These are phyloP conservation scores for Lymantria dispar DNA, from an alignment of 2,888 invertebrate genomes.

Conservation along the genomic window DNA sequence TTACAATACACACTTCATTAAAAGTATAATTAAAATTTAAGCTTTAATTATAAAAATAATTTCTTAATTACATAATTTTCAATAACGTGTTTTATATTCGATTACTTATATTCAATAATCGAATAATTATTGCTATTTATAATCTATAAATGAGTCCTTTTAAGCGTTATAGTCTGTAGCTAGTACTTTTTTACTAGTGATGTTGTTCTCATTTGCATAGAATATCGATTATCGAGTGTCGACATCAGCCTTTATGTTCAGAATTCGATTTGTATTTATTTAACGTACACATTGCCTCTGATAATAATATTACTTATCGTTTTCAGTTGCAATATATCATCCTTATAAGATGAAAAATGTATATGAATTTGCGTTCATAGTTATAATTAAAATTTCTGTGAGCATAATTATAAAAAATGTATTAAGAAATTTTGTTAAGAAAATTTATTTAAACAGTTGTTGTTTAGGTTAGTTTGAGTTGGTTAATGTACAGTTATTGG, in stretches of 20 bases:
- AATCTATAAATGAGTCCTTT: conserved; percentile 20
- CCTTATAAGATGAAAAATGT: conserved; percentile 24
- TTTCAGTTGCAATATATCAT: conserved; percentile 15
- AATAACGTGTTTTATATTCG: conserved; percentile 19
- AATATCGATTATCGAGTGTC: conserved; percentile 39
- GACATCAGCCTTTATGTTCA: conserved; percentile 18
- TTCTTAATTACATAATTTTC: conserved; percentile 7
- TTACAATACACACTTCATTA: not conserved
- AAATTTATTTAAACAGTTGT: too few relatives aligned
- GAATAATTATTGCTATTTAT: conserved; percentile 21
- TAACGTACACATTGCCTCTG: conserved; percentile 12
- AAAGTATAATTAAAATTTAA: not conserved
- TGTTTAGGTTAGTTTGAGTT: too few relatives aligned
- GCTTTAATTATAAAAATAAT: not conserved
- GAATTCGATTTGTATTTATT: conserved; percentile 25
- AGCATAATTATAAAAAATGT: conserved; percentile 1
- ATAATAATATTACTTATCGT: conserved; percentile 19
- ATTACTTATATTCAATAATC: conserved; percentile 27
- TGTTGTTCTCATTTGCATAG: conserved; percentile 34
- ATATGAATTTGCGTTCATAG: conserved; percentile 19
- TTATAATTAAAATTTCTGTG: conserved; percentile 28
- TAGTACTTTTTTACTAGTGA: conserved; percentile 19
- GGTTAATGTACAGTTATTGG: too few relatives aligned
- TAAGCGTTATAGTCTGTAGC: conserved; percentile 16
- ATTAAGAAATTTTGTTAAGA: not conserved